Evolutionary conservation across 2,797 vertebrate genomes (phyloP), one percentile per base, ranked within the genome.

Genomic region (Nyctalus aviator): DNA sequence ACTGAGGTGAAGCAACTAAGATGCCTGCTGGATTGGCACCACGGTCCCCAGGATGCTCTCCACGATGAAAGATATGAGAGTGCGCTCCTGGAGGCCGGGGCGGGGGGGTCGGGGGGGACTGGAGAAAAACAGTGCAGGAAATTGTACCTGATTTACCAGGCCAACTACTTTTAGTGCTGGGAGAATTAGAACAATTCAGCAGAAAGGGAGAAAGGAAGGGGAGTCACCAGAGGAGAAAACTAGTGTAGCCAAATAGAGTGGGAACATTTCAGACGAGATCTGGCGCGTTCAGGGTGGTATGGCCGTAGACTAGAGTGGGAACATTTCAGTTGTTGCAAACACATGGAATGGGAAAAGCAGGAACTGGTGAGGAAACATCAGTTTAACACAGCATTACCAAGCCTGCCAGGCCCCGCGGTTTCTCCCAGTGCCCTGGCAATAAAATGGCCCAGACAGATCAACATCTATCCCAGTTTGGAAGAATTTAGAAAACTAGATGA

Each of bases 151-250:
- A 87, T 75, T 87, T 87, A 57, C 41, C 50, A n/a, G n/a, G 35
- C 32, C 53, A 66, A 46, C 15, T 89, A 82, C 69, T 21, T 55
- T 84, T 78, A 73, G 55, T 35, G 64, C 25, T 82, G 66, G 41
- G 69, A 94, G 57, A 92, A 66, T 37, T 55, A 96, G 66, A 94
- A 94, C 6, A 14, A 76, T 79, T 91, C 37, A 13, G 15, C 18
- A 86, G 76, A 87, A 79, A 62, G 23, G 30, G 27, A 91, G 4
- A 90, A 69, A 73, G 27, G 25, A 87, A 88, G 27, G 25, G 41
- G n/a, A 85, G 48, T 81, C 32, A 79, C 81, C 0, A 85, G 76
- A 81, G 30, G 37, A 76, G 76, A 87, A 91, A 87, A 64, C 5
- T 69, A 66, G 18, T 53, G 10, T 18, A 91, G 25, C 15, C 64